Base-by-base conservation (phyloP, 2,888 invertebrate species). In the Torymus auratus region DNA sequence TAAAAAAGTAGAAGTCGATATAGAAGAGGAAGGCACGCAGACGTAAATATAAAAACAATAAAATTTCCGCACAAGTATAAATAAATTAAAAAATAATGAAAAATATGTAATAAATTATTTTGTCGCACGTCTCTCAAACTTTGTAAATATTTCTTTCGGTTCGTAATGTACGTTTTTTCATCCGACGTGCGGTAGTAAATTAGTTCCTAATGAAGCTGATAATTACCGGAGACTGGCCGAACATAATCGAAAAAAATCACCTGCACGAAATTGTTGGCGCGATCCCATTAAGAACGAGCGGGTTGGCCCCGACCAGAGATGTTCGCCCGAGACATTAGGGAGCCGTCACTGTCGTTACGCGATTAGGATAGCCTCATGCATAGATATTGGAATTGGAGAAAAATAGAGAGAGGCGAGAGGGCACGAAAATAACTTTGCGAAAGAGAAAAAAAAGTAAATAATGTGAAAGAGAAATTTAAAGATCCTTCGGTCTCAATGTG, bases 371-470 rank as follows among this genome's bases (percentile, higher is more conserved):
- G 41, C 72, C 69, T 81, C 81, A 73, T 77, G 17, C 72, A 81
- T 72, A 81, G 76, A 81, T 81, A 81, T 77, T 81, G 77, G 15
- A 77, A 69, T 28, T 52, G 55, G 52, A 2, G 65, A 78, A 52
- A 23, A 41, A 62, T 61, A 20, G 1, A 13, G n/a, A 7, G 28
- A 41, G 15, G 55, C 17, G 56, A 55, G 1, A 41, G 41, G 1
- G 41, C 5, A 41, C 7, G 7, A 41, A 41, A 41, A 41, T 7
- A 41, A 41, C 5, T 10, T 41, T 7, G 5, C n/a, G n/a, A n/a
- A n/a, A 41, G 41, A 41, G 41, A 41, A 7, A 41, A 41, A 41
- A 41, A 41, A 41, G 41, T 20, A 20, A 20, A 7, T 41, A 41
- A 41, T 41, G 5, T 41, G 7, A 41, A 41, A 41, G 7, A 41